Evolutionary conservation across 2,888 invertebrate genomes (phyloP).

Genomic region (Macrophya annulata): DNA sequence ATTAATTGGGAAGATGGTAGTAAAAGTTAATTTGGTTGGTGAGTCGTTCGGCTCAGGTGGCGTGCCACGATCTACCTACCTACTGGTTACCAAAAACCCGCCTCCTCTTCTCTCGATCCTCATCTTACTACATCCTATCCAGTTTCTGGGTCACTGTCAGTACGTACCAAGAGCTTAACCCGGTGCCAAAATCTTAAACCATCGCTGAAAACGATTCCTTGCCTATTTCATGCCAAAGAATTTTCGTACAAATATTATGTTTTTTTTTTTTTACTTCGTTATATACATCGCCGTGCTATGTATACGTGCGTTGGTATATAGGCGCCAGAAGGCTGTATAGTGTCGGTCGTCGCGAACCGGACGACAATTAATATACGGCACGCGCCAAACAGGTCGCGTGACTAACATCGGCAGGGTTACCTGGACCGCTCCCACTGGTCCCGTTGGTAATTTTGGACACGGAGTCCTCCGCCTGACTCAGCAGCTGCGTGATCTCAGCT

Average conservation of each 20-base stretch:
- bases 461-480: constrained; percentile 35
- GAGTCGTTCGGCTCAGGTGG: constrained; percentile 76
- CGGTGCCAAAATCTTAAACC: background rate
- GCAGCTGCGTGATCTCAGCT: constrained; percentile 48
- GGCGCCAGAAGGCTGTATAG: background rate
- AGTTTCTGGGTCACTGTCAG: constrained; percentile 4
- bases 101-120: background rate
- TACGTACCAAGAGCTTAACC: background rate
- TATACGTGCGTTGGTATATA: background rate
- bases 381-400: constrained; percentile 53
- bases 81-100: background rate
- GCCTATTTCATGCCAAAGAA: background rate
- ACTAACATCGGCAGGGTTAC: constrained; percentile 45
- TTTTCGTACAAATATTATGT: background rate
- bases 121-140: background rate
- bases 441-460: constrained; percentile 45
- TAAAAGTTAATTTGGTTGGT: constrained; percentile 77
- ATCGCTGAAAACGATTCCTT: background rate
- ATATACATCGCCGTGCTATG: background rate
- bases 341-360: constrained; percentile 22
- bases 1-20: constrained; percentile 77
- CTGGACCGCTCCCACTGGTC: constrained; percentile 25
- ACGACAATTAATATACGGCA: constrained; percentile 44
- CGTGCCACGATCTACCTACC: constrained; percentile 58
- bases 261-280: constrained; percentile 9